phyloP scores from a whole-genome alignment of 2,888 invertebrate species.

The Odiellus spinosus region DNA sequence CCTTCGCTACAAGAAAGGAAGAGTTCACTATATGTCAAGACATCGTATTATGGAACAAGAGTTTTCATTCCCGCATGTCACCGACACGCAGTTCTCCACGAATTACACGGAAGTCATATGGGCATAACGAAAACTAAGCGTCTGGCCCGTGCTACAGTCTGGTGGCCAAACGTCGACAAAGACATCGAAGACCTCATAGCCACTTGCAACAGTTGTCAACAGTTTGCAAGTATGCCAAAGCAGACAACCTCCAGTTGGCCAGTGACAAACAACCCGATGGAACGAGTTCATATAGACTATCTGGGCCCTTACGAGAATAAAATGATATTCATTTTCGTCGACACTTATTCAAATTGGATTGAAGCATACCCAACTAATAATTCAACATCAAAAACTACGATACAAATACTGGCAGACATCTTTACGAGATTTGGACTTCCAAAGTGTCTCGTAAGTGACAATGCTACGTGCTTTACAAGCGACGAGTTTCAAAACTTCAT shows the following conservation, averaged over 20 bases:
- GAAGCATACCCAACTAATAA: slow-evolving; percentile 23
- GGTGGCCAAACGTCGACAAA: slow-evolving; percentile 22
- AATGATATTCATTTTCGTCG: slow-evolving; percentile 27
- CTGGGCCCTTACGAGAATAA: slow-evolving; percentile 27
- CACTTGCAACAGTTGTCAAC: slow-evolving; percentile 18
- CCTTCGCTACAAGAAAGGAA: slow-evolving; percentile 2
- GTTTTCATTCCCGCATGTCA: slow-evolving; percentile 21
- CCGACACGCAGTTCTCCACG: slow-evolving; percentile 15
- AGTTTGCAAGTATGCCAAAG: slow-evolving; percentile 2
- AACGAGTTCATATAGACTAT: slow-evolving; percentile 32
- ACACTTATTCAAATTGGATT: slow-evolving; percentile 31
- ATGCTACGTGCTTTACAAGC: slow-evolving; percentile 24
- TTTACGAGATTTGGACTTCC: slow-evolving; percentile 22
- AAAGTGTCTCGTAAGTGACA: slow-evolving; percentile 24
- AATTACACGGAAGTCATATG: slow-evolving; percentile 22
- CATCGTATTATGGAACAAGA: slow-evolving; percentile 20
- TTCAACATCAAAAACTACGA: slow-evolving; percentile 15
- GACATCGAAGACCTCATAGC: slow-evolving; percentile 17
- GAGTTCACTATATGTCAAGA: slow-evolving; percentile 19
- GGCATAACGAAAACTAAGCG: slow-evolving; percentile 23
- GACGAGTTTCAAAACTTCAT: slow-evolving; percentile 19
- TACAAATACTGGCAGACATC: slow-evolving; percentile 16
- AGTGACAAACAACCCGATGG: slow-evolving; percentile 23
- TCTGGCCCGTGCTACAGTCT: slow-evolving; percentile 22
- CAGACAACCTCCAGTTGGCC: slow-evolving; percentile 2